These are phyloP conservation scores for Cololabis saira DNA, from an alignment of 2,113 vertebrate genomes.

Conservation along the genomic window DNA sequence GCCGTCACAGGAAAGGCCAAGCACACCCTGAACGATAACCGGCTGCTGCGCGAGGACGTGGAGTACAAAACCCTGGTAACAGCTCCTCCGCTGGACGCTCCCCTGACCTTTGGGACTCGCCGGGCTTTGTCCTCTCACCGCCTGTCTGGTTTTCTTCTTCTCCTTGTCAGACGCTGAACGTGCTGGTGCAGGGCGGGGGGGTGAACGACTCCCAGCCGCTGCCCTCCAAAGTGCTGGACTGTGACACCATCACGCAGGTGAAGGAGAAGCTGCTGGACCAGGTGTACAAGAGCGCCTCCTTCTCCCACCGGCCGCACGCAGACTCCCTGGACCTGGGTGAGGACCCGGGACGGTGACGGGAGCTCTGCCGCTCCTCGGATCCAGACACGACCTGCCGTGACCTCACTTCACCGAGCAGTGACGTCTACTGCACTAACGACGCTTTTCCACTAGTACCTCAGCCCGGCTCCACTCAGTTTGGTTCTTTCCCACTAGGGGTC, in stretches of 20 bases:
- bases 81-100: not conserved
- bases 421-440: too few species aligned
- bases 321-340: conserved; percentile 94
- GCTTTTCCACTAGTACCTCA: too few species aligned
- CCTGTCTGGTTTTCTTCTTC: not conserved
- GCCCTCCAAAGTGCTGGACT: conserved; percentile 92
- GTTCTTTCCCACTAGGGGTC: too few species aligned
- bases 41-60: conserved; percentile 93
- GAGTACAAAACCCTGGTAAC: conserved; percentile 95
- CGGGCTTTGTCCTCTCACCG: not conserved
- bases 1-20: conserved; percentile 98
- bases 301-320: conserved; percentile 90
- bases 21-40: conserved; percentile 97
- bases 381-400: too few species aligned
- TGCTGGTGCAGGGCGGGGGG: conserved; percentile 84
- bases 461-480: too few species aligned
- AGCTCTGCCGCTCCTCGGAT: too few species aligned
- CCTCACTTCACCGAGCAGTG: too few species aligned
- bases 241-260: conserved; percentile 96
- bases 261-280: conserved; percentile 98
- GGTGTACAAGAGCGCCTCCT: conserved; percentile 92
- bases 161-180: conserved; percentile 92
- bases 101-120: too few species aligned
- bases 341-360: conserved; percentile 31
- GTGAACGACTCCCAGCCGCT: conserved; percentile 87